A percentile compares a stretch with the other conserved stretches of the same genome.
phyloP scores from a whole-genome alignment of 2,113 vertebrate genomes.

The Nannobrachium achirus region DNA sequence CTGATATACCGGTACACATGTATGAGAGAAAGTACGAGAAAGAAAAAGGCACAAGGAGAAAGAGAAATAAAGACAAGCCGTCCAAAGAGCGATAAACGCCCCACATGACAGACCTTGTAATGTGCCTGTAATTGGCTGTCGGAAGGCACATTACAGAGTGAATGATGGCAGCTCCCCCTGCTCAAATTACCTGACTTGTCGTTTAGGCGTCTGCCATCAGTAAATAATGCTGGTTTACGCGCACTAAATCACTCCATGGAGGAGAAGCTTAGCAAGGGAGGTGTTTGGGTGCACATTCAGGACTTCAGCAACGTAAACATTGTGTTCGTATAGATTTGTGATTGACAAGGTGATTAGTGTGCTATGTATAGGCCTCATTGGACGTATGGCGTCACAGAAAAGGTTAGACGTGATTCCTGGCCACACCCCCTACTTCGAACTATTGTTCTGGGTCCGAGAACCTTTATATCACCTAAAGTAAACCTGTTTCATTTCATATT shows the following conservation, averaged over 20 bases:
- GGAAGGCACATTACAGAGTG: conserved; percentile 47
- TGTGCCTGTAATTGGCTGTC: conserved; percentile 54
- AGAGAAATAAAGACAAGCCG: conserved; percentile 3
- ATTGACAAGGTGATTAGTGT: background rate
- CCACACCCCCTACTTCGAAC: no score
- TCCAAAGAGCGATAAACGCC: conserved; percentile 26
- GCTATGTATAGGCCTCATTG: no score
- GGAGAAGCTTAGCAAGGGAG: background rate
- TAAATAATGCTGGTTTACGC: conserved; percentile 35
- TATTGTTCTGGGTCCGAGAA: no score
- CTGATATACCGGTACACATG: no score
- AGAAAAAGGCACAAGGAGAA: background rate
- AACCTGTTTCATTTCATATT: no score
- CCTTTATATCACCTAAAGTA: no score
- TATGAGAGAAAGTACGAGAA: conserved; percentile 3
- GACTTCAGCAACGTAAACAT: background rate
- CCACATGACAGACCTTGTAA: conserved; percentile 44
- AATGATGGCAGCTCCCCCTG: conserved; percentile 42
- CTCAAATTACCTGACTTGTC: conserved; percentile 8
- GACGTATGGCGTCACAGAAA: no score
- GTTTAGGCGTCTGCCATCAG: background rate
- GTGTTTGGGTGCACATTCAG: background rate
- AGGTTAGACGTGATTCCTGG: no score
- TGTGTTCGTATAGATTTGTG: background rate
- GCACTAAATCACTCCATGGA: conserved; percentile 31